Evolutionary conservation across 2,888 invertebrate genomes (phyloP), one percentile per base, ranked within the genome.

Genomic region (Steinernema hermaphroditum): DNA sequence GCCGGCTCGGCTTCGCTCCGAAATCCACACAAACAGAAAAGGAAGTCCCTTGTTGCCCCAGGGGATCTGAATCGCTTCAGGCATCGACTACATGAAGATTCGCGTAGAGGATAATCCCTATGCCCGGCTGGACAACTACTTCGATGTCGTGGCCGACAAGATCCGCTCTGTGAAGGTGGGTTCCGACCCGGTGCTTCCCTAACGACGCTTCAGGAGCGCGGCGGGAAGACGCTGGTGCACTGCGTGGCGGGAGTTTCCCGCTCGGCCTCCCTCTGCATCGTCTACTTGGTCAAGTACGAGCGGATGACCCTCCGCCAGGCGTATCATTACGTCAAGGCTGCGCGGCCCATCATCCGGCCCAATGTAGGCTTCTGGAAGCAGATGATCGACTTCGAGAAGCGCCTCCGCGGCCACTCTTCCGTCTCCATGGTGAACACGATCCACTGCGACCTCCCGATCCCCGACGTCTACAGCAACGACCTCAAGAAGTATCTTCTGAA

Each of bases 281-380:
- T 93, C 19, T 94, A 94, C 87, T 90, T 95, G 54, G 91, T 95
- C 88, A 94, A 94, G 88, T 91, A 93, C 89, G 90, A 91, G 79
- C 90, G 91, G 75, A 91, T 94, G 91, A 91, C 91, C 4, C 89
- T 95, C n/a, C 77, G 82, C 27, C 83, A 82, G 69, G 81, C 80
- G 1, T 81, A 78, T 68, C 78, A 81, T 70, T 80, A 77, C 69
- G 76, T 83, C 4, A 92, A 93, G 86, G 81, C 90, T 69, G 89
- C 91, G 82, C 90, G 93, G 87, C 91, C 93, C 12, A 92, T 93
- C 87, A 92, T 94, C 75, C 91, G 92, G 81, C 95, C 94, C 1
- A 95, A 95, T 88, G 91, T 92, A 49, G 93, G 94, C 1, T 95
- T 95, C 89, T 94, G 94, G 90, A 91, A 91, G 76, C 94, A 95